Evolutionary conservation across 2,888 invertebrate genomes (phyloP), one percentile per base, ranked within the genome.

Genomic region (Chouioia cunea): DNA sequence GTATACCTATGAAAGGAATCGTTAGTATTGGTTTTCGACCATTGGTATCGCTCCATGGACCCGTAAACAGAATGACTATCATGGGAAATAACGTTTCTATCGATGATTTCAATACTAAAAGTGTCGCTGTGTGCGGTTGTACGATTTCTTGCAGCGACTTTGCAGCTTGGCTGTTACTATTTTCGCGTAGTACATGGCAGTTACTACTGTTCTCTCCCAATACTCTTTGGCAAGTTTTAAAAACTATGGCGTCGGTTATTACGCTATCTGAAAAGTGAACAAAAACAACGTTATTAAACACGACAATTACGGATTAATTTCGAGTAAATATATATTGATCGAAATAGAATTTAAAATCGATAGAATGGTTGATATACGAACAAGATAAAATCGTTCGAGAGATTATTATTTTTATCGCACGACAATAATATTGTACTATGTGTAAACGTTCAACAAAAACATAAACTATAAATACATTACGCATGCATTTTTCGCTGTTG

Each of bases 241-340:
- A 92, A 4, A 93, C 83, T 60, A 93, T 85, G 74, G 93, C 87
- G 83, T 93, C 93, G 76, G 89, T 90, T 68, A 90, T 86, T 47
- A 92, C 87, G 56, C 87, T 86, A 53, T 87, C 91, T 90, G 81
- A 70, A 87, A 66, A 56, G 20, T n/a, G 1, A 27, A 48, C 16
- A 43, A 18, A 48, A 48, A 47, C n/a, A n/a, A n/a, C n/a, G n/a
- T 46, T 15, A 4, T 20, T 47, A 3, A 64, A n/a, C 4, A 12
- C 2, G 6, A 44, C 4, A 23, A 53, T 22, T 15, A 4, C n/a
- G 20, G 36, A 36, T 10, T 10, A 46, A 2, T 46, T 36, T 18
- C 2, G 23, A 53, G 14, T 15, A 44, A 18, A 62, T 18, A 20
- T 4, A 44, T 18, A 58, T 58, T 27, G 4, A 16, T 27, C 36